Evolutionary conservation across 2,888 invertebrate genomes (phyloP), one percentile per base, ranked within the genome.

Genomic region (Nomada ferruginata): DNA sequence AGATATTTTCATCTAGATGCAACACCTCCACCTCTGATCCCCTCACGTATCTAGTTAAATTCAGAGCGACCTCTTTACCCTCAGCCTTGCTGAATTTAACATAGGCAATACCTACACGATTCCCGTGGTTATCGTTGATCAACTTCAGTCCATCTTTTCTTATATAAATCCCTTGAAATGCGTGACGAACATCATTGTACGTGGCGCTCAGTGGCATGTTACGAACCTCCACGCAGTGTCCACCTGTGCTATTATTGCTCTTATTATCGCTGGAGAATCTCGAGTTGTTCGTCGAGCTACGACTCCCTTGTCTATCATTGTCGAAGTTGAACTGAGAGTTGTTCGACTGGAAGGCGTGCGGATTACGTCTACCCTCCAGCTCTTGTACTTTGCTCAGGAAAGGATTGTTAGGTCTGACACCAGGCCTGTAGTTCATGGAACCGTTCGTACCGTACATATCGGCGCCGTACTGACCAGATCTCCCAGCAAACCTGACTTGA

Each of bases 111-210:
- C 98, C 98, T 0, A 96, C 96, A 47, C 97, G 95, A 36, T 96
- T 95, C 0, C 98, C 98, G 86, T 95, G 95, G 55, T 95, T 95
- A 91, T 98, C 97, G 90, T 97, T 97, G 15, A 98, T 96, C 93
- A 98, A 95, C 93, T 98, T 98, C 68, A 98, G 96, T 18, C 98
- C 98, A 89, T 97, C 97, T 88, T 96, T 96, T 61, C 97, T 96
- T 79, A 98, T 97, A 84, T 95, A 95, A 60, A 96, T 94, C 60
- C 97, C 97, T 7, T 96, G 95, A 93, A 98, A 98, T 90, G 98
- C 97, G 72, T 96, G 96, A 15, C 98, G 95, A 0, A 98, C 95
- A 91, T 98, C 98, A 55, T 96, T 96, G 92, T 97, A 97, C 61
- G 96, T 96, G 1, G 97, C 96, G 89, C 95, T 96, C 23, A 96